Evolutionary conservation across 64 coral and sea anemone species (phyloP).

Genomic region (Actinia equina): DNA sequence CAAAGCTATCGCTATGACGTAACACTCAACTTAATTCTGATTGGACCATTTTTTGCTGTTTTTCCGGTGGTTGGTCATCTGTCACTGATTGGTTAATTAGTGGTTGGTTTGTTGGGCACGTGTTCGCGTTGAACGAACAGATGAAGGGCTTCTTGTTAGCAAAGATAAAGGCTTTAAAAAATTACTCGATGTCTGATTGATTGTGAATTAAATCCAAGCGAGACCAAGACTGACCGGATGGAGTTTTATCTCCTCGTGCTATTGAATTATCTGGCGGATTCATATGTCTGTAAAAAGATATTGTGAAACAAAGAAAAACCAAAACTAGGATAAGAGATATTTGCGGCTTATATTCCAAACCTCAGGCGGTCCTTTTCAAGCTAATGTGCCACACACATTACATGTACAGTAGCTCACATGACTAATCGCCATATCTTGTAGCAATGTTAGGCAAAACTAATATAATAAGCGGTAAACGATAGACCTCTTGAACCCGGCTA

Average conservation of each 20-base stretch:
- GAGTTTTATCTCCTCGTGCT: not conserved
- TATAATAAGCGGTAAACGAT: no score
- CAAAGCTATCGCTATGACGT: conserved; percentile 1
- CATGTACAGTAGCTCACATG: no score
- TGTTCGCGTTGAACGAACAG: not conserved
- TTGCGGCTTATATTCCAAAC: not conserved
- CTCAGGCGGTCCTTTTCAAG: no score
- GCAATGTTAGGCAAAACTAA: no score
- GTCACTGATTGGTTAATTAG: conserved; percentile 22
- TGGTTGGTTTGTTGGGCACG: not conserved
- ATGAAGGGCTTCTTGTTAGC: not conserved
- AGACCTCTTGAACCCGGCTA: no score
- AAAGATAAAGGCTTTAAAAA: not conserved
- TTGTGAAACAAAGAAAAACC: not conserved
- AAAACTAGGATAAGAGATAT: not conserved
- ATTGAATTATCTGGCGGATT: not conserved
- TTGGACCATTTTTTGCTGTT: not conserved
- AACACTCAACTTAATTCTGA: not conserved
- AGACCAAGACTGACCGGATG: not conserved
- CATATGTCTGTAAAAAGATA: not conserved
- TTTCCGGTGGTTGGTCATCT: conserved; percentile 6
- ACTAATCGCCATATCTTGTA: no score
- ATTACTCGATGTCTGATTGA: not conserved
- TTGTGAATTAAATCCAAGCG: not conserved
- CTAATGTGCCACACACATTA: no score